Conservation (phyloP, 1,140 invertebrate genomes). For the Bathynomus jamesi region DNA sequence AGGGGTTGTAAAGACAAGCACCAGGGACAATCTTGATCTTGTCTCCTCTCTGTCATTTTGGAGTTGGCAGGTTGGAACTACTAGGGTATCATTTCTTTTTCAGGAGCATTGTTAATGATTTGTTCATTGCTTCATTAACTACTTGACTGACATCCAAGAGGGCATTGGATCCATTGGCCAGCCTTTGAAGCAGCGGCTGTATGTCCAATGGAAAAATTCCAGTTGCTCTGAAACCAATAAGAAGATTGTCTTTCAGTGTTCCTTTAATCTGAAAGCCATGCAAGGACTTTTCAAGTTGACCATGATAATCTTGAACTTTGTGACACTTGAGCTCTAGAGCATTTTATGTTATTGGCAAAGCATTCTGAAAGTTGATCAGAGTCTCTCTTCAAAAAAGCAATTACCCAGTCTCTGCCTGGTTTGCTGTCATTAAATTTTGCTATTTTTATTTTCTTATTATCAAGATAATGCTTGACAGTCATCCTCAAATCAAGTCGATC, state of each 20-base stretch:
- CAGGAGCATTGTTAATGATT: neutral
- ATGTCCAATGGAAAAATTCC: neutral
- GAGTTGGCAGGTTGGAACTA: neutral
- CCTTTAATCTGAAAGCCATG: neutral
- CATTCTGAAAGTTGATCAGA: neutral
- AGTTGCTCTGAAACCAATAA: neutral
- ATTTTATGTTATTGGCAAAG: neutral
- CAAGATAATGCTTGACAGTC: neutral
- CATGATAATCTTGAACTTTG: neutral
- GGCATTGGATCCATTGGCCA: neutral
- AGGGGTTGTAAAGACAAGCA: too few relatives aligned
- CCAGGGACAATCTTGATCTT: too few relatives aligned
- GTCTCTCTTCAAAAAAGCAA: neutral
- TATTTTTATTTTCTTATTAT: neutral
- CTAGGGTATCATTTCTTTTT: neutral
- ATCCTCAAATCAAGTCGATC: neutral
- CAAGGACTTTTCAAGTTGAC: neutral
- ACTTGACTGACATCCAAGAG: neutral
- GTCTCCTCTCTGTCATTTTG: too few relatives aligned
- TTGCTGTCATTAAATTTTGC: neutral
- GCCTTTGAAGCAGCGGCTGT: neutral
- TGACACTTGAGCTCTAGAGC: neutral
- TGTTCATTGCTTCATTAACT: neutral
- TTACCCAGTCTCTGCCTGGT: neutral
- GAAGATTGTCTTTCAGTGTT: neutral